Conservation (phyloP, 1,140 invertebrate genomes). For the Diachasma alloeum region DNA sequence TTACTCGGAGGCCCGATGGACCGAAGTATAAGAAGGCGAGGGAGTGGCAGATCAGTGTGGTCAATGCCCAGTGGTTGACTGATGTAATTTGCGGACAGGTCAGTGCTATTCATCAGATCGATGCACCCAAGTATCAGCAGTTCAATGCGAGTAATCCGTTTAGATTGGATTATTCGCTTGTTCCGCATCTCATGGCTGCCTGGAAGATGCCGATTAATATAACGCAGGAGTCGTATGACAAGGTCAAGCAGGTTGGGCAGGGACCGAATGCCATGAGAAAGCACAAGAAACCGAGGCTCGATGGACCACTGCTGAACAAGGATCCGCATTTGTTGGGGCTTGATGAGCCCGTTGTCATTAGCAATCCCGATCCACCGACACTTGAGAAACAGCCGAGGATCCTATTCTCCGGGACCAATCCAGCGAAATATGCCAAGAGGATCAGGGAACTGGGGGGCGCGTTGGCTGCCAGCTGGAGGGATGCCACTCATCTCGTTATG, state of each 20-base stretch:
- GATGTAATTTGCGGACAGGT: slow-evolving; percentile 92
- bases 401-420: slow-evolving; percentile 64
- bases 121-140: slow-evolving; percentile 87
- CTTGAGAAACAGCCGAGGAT: slow-evolving; percentile 62
- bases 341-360: slow-evolving; percentile 58
- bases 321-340: slow-evolving; percentile 58
- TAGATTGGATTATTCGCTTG: slow-evolving; percentile 84
- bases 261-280: slow-evolving; percentile 62
- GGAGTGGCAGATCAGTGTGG: slow-evolving; percentile 87
- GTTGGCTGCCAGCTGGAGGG: slow-evolving; percentile 72
- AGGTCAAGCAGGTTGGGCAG: slow-evolving; percentile 72
- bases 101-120: slow-evolving; percentile 80
- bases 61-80: slow-evolving; percentile 93
- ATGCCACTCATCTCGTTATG: slow-evolving; percentile 91
- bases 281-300: slow-evolving; percentile 60
- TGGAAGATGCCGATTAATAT: slow-evolving; percentile 93
- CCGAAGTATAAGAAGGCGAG: slow-evolving; percentile 88
- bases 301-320: slow-evolving; percentile 55
- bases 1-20: slow-evolving; percentile 83
- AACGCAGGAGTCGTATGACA: slow-evolving; percentile 84
- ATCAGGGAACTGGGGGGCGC: slow-evolving; percentile 80
- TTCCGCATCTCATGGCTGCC: slow-evolving; percentile 89
- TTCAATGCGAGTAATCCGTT: slow-evolving; percentile 84
- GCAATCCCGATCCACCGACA: slow-evolving; percentile 61
- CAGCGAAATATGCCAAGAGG: slow-evolving; percentile 66